Evolutionary conservation across 2,797 vertebrate genomes (phyloP).

Genomic region (Micrastur ruficollis): DNA sequence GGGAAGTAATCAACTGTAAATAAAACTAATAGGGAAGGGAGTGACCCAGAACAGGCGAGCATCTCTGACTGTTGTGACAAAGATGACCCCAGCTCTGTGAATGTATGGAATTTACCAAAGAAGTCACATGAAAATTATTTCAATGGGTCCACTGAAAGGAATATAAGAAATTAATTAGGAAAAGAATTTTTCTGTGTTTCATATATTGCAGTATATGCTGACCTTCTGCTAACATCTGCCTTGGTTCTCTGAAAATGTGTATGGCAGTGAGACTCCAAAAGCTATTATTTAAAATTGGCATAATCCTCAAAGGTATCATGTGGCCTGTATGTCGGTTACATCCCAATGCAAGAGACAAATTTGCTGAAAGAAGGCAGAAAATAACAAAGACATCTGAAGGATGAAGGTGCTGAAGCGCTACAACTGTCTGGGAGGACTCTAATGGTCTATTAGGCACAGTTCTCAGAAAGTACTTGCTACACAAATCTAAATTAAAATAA

Average conservation of each 20-base stretch:
- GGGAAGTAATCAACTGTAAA: background rate
- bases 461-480: constrained; percentile 36
- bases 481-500: constrained; percentile 56
- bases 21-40: background rate
- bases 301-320: background rate
- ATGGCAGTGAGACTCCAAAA: background rate
- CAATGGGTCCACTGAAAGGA: background rate
- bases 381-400: constrained; percentile 60
- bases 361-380: constrained; percentile 6
- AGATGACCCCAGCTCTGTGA: background rate
- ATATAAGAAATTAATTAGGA: background rate
- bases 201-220: background rate
- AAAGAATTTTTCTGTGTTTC: background rate
- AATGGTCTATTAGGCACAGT: constrained; percentile 58
- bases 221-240: background rate
- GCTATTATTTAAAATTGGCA: background rate
- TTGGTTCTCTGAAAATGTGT: background rate
- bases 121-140: background rate
- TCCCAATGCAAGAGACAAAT: background rate
- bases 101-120: background rate
- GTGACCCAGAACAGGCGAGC: background rate
- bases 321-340: background rate
- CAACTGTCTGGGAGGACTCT: constrained; percentile 46
- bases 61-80: background rate
- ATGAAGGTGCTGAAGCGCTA: constrained; percentile 59